phyloP scores from a whole-genome alignment of 2,113 vertebrate species.

The Ctenodactylus gundi region DNA sequence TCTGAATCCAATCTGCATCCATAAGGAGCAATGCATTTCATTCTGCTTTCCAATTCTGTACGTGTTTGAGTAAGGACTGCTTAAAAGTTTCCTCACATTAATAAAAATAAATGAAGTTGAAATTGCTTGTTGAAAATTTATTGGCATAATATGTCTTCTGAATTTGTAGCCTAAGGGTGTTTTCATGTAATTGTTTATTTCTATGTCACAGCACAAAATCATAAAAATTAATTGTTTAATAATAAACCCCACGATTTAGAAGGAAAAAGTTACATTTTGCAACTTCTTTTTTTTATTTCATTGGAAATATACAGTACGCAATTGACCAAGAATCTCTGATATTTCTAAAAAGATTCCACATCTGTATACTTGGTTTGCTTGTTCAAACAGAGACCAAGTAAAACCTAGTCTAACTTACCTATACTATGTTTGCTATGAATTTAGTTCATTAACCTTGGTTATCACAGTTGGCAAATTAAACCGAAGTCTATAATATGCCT shows the following conservation, averaged over 20 bases:
- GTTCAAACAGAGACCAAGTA: background rate
- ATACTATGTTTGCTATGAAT: background rate
- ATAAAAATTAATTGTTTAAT: background rate
- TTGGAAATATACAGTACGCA: background rate
- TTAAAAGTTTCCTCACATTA: slow-evolving; percentile 31
- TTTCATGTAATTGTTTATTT: slow-evolving; percentile 27
- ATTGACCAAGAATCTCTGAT: no score
- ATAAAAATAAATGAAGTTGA: slow-evolving; percentile 20
- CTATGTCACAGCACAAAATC: background rate
- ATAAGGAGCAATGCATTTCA: background rate
- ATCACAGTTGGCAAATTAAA: background rate
- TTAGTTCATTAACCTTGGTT: background rate
- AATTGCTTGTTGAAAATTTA: background rate
- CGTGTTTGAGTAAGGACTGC: background rate
- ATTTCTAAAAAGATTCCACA: background rate
- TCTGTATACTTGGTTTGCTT: background rate
- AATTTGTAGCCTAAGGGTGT: background rate
- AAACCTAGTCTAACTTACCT: background rate
- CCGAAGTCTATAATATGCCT: background rate
- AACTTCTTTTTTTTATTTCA: no score
- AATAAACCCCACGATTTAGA: background rate
- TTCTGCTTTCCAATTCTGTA: background rate
- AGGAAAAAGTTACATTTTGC: background rate
- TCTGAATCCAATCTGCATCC: background rate
- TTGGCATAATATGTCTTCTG: background rate